Base-by-base conservation (phyloP, 2,888 invertebrate genomes). In the Hesperia comma region DNA sequence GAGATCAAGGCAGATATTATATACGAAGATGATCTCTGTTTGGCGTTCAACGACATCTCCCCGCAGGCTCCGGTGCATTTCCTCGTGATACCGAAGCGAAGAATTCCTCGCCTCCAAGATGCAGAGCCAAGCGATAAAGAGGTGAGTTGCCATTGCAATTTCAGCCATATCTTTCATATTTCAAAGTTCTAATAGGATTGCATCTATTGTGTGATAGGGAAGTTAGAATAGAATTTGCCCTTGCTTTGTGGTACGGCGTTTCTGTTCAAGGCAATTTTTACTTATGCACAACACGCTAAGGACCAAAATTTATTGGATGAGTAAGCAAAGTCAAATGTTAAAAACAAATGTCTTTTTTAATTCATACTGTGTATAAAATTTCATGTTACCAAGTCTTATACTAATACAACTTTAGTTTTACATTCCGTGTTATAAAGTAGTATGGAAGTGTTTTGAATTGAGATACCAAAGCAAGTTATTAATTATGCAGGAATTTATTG, bases 21-120 rank as follows among this genome's bases (percentile, higher is more conserved):
- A 72, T 96, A 95, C 82, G 97, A 97, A 82, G 97, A 97, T 87
- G 95, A 97, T 0, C 83, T 94, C 79, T 96, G 96, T 80, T 83
- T 98, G 58, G 97, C 97, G 0, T 97, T 98, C 84, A 95, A 96
- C 75, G 97, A 98, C 84, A 87, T 96, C 4, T 88, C 93, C 46
- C 96, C 97, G 0, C 97, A 97, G 82, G 97, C 97, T 0, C 97
- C 97, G 0, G 94, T 95, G 0, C 98, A 98, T 85, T 97, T 97
- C 80, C 90, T 98, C 6, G 96, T 98, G 6, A 96, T 98, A 71
- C 97, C 97, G 0, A 96, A 96, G 82, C 94, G 94, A 73, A 90
- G 94, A 58, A 96, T 98, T 70, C 85, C 95, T 0, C 93, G 94
- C 79, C 80, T 97, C 46, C 94, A 94, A 71, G 94, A 95, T 33